Conservation (phyloP, 2,113 vertebrate genomes). For the Callipepla californica region DNA sequence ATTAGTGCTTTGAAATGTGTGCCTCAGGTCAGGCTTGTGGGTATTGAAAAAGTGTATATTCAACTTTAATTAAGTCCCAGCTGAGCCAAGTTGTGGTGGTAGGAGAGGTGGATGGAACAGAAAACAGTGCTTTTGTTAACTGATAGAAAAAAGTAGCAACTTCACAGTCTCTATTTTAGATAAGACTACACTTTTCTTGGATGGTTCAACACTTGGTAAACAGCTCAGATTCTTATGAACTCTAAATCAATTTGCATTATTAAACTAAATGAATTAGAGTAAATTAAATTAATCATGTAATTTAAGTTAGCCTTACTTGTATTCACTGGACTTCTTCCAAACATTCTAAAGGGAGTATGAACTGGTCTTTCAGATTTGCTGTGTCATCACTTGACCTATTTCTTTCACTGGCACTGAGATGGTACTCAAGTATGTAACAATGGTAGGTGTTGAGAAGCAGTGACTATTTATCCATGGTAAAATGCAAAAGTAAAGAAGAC, state of each 20-base stretch:
- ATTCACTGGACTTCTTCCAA: not conserved
- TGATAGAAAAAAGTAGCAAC: not conserved
- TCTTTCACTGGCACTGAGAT: not conserved
- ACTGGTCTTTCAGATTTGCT: not conserved
- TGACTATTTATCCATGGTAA: not conserved
- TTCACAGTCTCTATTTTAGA: not conserved
- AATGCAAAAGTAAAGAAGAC: not conserved
- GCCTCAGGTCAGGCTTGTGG: not conserved
- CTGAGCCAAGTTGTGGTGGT: not conserved
- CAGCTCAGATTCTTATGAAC: not conserved
- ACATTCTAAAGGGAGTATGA: not conserved
- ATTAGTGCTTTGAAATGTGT: not conserved
- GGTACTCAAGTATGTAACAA: not conserved
- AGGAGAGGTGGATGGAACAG: not conserved
- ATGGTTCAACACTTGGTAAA: not conserved
- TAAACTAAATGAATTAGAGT: not conserved
- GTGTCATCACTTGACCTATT: not conserved
- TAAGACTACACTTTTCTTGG: rapidly evolving
- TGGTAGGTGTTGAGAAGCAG: not conserved
- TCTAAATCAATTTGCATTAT: not conserved
- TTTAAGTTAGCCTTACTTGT: not conserved
- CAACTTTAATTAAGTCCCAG: not conserved
- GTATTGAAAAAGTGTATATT: not conserved
- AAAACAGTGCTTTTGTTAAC: not conserved
- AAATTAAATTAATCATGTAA: not conserved